Evolutionary conservation across 2,113 vertebrate genomes (phyloP), one percentile per base, ranked within the genome.

Genomic region (Rhadina sibilatrix): DNA sequence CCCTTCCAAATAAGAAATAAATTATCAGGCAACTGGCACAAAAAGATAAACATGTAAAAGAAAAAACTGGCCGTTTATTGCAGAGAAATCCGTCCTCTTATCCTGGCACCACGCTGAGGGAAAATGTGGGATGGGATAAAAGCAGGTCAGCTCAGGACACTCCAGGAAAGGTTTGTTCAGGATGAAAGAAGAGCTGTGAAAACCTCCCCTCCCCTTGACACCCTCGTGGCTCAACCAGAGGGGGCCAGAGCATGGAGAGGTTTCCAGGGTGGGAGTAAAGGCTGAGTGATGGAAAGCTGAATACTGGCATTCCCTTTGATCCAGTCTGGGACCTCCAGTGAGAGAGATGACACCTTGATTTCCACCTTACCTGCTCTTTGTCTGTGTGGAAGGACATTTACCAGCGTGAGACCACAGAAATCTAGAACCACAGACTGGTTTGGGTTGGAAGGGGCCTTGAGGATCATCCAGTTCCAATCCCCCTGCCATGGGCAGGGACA

Each of bases 1-100:
- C 54, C 44, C 47, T 74, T 78, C 72, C 77, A 87, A 89, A 71
- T 25, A 83, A 86, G 83, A 88, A 83, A 93, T 76, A 40, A 93
- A 90, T 89, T 35, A 21, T 63, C 76, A 64, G 76, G 47, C 68
- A 81, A 70, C 91, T 87, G 93, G 47, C 93, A 86, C 64, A 75
- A 66, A 42, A 10, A 90, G 93, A 94, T 92, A 97, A 95, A 89
- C 44, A 52, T 6, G 11, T 33, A 54, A 15, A 74, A 64, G 83
- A 70, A 74, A 14, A 61, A 93, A 49, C 20, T 87, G 60, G 64
- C 80, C 46, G 47, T 94, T 94, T 83, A 40, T 60, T 81, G 86
- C 72, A 52, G 56, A 70, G 35, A 63, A 56, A 78, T 75, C 59
- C 0, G 0, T 90, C 71, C 28, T 86, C 52, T 78, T 68, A 80